Base-by-base conservation (phyloP, 2,797 vertebrate genomes). In the Xenentodon cancila region DNA sequence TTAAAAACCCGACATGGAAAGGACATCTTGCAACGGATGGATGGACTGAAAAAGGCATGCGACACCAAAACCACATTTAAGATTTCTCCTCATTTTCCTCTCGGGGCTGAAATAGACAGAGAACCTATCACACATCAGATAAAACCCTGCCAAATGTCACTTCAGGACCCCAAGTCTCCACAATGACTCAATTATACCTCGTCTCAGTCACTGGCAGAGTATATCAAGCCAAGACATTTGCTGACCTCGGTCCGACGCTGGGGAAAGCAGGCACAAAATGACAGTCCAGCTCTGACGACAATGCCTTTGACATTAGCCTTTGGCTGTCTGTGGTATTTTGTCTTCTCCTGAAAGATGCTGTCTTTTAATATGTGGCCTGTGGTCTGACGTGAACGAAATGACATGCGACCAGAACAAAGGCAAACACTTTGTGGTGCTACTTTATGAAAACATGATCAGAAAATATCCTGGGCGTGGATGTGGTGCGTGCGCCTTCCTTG, bases 101-200 rank as follows among this genome's bases (percentile, higher is more conserved):
- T 71, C 70, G 78, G 59, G 34, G 44, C 54, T 42, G 11, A 76
- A 67, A 73, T 72, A 37, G 9, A 59, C 22, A 62, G 70, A 71
- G 68, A 59, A 76, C 61, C 73, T 45, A 47, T 72, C 64, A 55
- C 63, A 59, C 42, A 48, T 71, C 67, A 82, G 71, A 76, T 63
- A 56, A 75, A 84, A 75, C 62, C 67, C 71, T 47, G 69, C 43
- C 3, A 73, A 80, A 85, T 53, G 76, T 84, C 68, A 75, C 61
- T 61, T 4, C 40, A 79, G 75, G 59, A 74, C 84, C 71, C 81
- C 27, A 62, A 65, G 73, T 80, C 69, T 74, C 64, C 65, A 65
- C 85, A 86, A 82, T 82, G 84, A 89, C 82, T 88, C 89, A 86
- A 75, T 82, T 87, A 86, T 74, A 83, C 74, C 55, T 88, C 76